Percentiles rank a stretch among this genome's conserved stretches.
Evolutionary conservation across 2,113 vertebrate species (phyloP).

Genomic region (Carassius carassius): DNA sequence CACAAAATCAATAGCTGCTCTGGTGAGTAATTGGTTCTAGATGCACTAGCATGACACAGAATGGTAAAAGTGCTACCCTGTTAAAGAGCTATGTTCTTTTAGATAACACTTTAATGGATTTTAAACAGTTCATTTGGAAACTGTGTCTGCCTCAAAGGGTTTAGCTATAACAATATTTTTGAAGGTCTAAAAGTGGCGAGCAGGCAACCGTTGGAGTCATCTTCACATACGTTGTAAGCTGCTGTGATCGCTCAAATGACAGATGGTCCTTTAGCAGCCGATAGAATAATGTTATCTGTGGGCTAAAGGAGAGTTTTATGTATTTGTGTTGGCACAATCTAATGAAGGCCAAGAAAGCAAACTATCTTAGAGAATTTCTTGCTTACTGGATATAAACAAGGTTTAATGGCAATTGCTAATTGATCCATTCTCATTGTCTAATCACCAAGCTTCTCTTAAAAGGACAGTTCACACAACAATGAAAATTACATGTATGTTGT

Average conservation of each 20-base stretch:
- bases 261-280: constrained; percentile 46
- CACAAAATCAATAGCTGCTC: constrained; percentile 43
- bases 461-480: not conserved
- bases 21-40: constrained; percentile 33
- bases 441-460: not conserved
- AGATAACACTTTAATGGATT: constrained; percentile 16
- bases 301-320: constrained; percentile 46
- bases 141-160: not conserved
- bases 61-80: not conserved
- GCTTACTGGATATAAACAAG: not conserved
- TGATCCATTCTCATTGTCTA: not conserved
- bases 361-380: not conserved
- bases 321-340: constrained; percentile 47
- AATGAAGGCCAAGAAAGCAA: constrained; percentile 44
- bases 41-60: not conserved
- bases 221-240: not conserved
- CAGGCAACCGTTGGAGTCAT: not conserved
- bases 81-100: constrained; percentile 7
- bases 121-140: constrained; percentile 18
- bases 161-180: constrained; percentile 12
- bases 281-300: constrained; percentile 58
- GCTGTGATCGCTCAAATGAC: constrained; percentile 53
- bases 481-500: not conserved
- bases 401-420: not conserved
- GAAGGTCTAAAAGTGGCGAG: constrained; percentile 32